These are phyloP conservation scores for Eilema sororculum DNA, from an alignment of 2,888 invertebrate species.

Conservation along the genomic window DNA sequence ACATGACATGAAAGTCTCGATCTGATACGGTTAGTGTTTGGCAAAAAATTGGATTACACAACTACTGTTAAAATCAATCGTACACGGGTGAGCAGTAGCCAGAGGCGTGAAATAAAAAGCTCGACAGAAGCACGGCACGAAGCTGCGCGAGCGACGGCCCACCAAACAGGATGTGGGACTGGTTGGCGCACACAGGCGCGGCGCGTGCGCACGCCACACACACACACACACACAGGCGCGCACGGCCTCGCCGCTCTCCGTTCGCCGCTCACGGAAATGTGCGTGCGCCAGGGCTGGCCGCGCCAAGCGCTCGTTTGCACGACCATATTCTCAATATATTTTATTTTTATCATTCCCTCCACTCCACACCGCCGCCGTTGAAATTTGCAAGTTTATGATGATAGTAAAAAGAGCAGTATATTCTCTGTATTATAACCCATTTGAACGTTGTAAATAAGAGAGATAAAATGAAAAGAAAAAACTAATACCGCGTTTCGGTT, in stretches of 20 bases:
- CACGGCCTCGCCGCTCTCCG: constrained; percentile 79
- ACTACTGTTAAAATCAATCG: constrained; percentile 61
- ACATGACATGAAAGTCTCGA: constrained; percentile 19
- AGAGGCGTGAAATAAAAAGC: constrained; percentile 84
- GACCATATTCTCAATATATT: constrained; percentile 46
- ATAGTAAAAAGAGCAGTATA: constrained; percentile 36
- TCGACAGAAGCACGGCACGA: constrained; percentile 74
- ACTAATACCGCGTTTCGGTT: constrained; percentile 3
- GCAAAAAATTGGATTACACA: constrained; percentile 45
- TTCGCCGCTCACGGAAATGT: constrained; percentile 84
- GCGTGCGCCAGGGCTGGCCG: constrained; percentile 73
- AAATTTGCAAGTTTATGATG: constrained; percentile 48
- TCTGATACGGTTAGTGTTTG: constrained; percentile 39
- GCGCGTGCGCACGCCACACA: constrained; percentile 52
- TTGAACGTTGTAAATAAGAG: constrained; percentile 24
- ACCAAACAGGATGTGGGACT: constrained; percentile 87
- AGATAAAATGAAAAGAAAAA: constrained; percentile 17
- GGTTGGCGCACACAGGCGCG: constrained; percentile 70
- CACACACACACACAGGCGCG: constrained; percentile 71
- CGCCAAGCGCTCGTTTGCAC: constrained; percentile 23
- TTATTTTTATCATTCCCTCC: constrained; percentile 51
- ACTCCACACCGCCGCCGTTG: constrained; percentile 27
- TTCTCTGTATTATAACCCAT: constrained; percentile 26
- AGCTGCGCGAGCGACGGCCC: constrained; percentile 77
- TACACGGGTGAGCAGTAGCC: constrained; percentile 63